Percentiles rank a stretch among this genome's conserved stretches.
Evolutionary conservation across 2,888 invertebrate genomes (phyloP).

Genomic region (Phengaris arion): DNA sequence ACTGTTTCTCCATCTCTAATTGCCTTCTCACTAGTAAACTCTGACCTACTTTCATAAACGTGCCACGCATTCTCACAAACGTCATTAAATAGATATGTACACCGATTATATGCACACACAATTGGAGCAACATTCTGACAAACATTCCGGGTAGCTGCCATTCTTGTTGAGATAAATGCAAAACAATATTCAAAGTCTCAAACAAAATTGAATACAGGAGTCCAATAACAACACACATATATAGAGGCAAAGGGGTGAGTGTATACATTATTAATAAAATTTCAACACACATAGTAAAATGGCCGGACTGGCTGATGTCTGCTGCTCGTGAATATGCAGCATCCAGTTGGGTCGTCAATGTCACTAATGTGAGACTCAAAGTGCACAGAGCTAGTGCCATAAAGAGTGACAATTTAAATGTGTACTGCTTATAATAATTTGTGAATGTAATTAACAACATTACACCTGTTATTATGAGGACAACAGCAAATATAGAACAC

Average conservation of each 20-base stretch:
- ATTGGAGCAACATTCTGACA: constrained; percentile 88
- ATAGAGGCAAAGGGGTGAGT: constrained; percentile 93
- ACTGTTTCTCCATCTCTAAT: constrained; percentile 94
- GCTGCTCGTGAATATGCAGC: constrained; percentile 71
- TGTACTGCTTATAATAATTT: constrained; percentile 83
- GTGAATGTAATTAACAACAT: constrained; percentile 87
- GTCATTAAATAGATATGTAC: constrained; percentile 96
- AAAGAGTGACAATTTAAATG: constrained; percentile 84
- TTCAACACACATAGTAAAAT: constrained; percentile 91
- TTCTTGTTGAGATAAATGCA: constrained; percentile 72
- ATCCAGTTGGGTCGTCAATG: constrained; percentile 76
- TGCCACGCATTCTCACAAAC: constrained; percentile 94
- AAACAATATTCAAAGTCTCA: constrained; percentile 84
- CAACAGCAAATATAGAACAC: constrained; percentile 83
- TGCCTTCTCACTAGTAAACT: constrained; percentile 93
- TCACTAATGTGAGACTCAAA: constrained; percentile 83
- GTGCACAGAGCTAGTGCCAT: constrained; percentile 85
- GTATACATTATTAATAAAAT: constrained; percentile 95
- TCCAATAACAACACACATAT: constrained; percentile 89
- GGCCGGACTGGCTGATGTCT: constrained; percentile 87
- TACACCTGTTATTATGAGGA: constrained; percentile 82
- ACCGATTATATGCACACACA: constrained; percentile 95
- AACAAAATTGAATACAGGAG: constrained; percentile 90
- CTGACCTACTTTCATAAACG: constrained; percentile 97
- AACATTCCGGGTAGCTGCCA: constrained; percentile 80